Percentiles rank a stretch among this genome's conserved stretches.
phyloP scores from a whole-genome alignment of 1,140 invertebrate genomes.

The Apis florea region DNA sequence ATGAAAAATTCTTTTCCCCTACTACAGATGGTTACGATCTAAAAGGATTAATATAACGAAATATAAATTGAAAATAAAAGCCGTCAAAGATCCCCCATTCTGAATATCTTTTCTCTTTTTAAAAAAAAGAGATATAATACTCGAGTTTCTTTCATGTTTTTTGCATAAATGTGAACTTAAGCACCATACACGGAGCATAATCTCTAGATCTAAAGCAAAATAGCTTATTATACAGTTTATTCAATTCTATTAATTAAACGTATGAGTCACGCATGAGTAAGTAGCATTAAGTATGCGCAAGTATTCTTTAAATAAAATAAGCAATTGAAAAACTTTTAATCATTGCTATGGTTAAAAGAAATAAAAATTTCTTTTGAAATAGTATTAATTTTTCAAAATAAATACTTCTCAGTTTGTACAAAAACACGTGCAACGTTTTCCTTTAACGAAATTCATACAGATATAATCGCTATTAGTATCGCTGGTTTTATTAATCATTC shows the following conservation, averaged over 20 bases:
- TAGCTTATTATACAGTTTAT: neutral
- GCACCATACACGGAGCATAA: neutral
- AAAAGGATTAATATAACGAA: neutral
- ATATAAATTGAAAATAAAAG: neutral
- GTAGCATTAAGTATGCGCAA: neutral
- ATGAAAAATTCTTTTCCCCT: neutral
- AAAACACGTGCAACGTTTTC: too few species aligned
- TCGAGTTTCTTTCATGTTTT: neutral
- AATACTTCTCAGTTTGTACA: too few species aligned
- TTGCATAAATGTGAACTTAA: neutral
- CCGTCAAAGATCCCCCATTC: neutral
- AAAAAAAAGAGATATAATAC: neutral
- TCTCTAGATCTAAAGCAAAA: neutral
- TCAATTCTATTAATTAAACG: neutral
- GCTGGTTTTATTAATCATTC: too few species aligned
- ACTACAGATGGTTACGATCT: neutral
- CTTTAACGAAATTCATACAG: too few species aligned
- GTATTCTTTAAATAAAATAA: neutral
- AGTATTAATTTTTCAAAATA: too few species aligned
- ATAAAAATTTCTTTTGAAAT: neutral
- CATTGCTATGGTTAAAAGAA: neutral
- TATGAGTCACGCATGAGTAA: neutral
- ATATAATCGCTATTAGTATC: too few species aligned
- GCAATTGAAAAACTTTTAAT: neutral
- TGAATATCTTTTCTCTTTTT: neutral